Conservation (phyloP, 1,140 invertebrate genomes). For the Armadillidium nasatum region DNA sequence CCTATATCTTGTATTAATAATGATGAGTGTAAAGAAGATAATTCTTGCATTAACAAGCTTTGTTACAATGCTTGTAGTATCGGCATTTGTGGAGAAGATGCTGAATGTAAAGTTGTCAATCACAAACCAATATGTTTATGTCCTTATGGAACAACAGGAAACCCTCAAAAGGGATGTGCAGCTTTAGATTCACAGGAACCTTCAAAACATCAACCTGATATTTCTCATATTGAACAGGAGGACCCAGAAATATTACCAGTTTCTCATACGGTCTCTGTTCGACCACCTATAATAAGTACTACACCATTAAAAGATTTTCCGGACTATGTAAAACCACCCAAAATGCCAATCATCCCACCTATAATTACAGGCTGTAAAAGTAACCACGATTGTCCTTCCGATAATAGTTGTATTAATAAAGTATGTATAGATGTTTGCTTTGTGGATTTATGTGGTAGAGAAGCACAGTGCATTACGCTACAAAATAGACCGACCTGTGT, state of each 20-base stretch:
- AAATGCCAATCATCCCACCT: background rate
- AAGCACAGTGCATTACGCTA: conserved; percentile 72
- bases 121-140: conserved; percentile 74
- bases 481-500: conserved; percentile 62
- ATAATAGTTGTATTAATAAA: conserved; percentile 61
- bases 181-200: conserved; percentile 10
- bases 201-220: conserved; percentile 54
- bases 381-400: conserved; percentile 64
- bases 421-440: conserved; percentile 65
- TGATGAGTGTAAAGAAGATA: conserved; percentile 77
- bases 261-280: background rate
- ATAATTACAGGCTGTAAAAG: conserved; percentile 23
- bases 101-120: conserved; percentile 66
- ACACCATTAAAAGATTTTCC: background rate
- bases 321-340: background rate
- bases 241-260: background rate
- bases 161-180: background rate
- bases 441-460: conserved; percentile 60
- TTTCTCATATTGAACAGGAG: conserved; percentile 56
- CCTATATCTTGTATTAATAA: conserved; percentile 53
- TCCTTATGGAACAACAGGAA: conserved; percentile 67
- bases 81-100: conserved; percentile 67
- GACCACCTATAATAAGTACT: background rate
- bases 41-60: conserved; percentile 69
- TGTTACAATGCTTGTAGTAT: conserved; percentile 73